These are phyloP conservation scores for Jordanella pulchra DNA, from an alignment of 2,797 vertebrate genomes.

Conservation along the genomic window DNA sequence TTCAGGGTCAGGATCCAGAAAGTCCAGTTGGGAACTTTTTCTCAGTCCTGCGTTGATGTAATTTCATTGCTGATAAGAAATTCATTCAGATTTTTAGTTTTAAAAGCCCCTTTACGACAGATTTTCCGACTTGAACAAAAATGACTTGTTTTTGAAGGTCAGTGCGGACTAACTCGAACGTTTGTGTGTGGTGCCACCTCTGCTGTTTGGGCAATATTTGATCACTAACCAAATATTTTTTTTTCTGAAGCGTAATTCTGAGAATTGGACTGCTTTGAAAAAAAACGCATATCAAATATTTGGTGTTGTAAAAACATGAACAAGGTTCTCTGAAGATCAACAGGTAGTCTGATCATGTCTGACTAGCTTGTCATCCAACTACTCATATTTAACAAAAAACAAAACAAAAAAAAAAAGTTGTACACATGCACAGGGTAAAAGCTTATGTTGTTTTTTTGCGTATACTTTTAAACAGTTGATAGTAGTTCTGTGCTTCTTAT, in stretches of 20 bases:
- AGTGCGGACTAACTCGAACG: slow-evolving; percentile 23
- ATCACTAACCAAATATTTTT: slow-evolving; percentile 18
- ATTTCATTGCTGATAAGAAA: slow-evolving; percentile 1
- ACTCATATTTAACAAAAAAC: too few species aligned
- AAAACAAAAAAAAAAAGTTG: too few species aligned
- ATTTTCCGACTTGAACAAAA: slow-evolving; percentile 13
- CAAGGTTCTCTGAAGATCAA: slow-evolving; percentile 12
- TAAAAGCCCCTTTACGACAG: slow-evolving; percentile 21
- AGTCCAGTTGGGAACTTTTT: slow-evolving; percentile 8
- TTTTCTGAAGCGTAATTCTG: slow-evolving; percentile 17
- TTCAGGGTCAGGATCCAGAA: slow-evolving; percentile 9
- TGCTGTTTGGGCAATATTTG: slow-evolving; percentile 44
- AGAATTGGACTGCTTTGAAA: slow-evolving; percentile 21
- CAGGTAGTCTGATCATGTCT: not conserved
- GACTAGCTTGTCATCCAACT: not conserved
- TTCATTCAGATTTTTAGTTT: slow-evolving; percentile 6
- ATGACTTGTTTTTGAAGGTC: slow-evolving; percentile 32
- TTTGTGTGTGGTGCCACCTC: slow-evolving; percentile 30
- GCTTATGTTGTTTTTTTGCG: too few species aligned
- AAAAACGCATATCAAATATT: slow-evolving; percentile 12
- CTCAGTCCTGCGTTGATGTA: slow-evolving; percentile 9
- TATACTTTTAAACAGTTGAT: too few species aligned
- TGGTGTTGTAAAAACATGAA: slow-evolving; percentile 22
- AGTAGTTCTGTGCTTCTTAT: too few species aligned
- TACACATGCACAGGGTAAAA: too few species aligned